These are phyloP conservation scores for Orius laevigatus DNA, from an alignment of 1,140 invertebrate genomes.

Conservation along the genomic window DNA sequence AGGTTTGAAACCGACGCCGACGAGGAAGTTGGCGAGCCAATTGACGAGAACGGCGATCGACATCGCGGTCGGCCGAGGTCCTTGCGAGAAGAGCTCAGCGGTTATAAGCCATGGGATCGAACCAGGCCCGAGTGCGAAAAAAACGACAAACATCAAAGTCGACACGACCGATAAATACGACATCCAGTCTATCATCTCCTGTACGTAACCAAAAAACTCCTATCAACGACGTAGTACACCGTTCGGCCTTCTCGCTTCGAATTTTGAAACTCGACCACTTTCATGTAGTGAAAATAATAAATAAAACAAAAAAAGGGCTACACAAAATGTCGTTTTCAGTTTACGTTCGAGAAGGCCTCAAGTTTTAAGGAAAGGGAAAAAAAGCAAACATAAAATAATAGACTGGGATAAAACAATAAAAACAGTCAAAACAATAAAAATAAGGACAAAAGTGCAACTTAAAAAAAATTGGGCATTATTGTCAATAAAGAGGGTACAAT, in stretches of 20 bases:
- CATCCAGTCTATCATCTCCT: conserved; percentile 98
- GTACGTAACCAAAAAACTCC: conserved; percentile 86
- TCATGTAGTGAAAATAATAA: conserved; percentile 3
- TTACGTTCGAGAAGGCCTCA: too few relatives aligned
- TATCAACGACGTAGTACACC: conserved; percentile 43
- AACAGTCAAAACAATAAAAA: too few relatives aligned
- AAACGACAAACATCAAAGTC: conserved; percentile 85
- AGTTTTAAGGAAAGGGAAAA: conserved; percentile 31
- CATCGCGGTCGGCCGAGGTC: conserved; percentile 90
- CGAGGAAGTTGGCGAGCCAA: conserved; percentile 95
- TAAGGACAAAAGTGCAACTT: too few relatives aligned
- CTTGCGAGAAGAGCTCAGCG: conserved; percentile 94
- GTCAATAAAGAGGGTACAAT: too few relatives aligned
- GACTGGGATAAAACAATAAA: too few relatives aligned
- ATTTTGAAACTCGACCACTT: background rate
- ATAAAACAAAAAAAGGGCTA: background rate
- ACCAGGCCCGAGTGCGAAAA: conserved; percentile 90
- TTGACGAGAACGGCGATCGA: conserved; percentile 95
- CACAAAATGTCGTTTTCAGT: too few relatives aligned
- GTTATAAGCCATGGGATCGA: conserved; percentile 99
- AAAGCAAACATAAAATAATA: conserved; percentile 20
- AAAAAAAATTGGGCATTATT: too few relatives aligned
- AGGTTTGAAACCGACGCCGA: conserved; percentile 86
- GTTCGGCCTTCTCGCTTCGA: conserved; percentile 28
- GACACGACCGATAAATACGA: conserved; percentile 88